Base-by-base conservation (phyloP, 2,888 invertebrate genomes). In the Lucinisca nassula region DNA sequence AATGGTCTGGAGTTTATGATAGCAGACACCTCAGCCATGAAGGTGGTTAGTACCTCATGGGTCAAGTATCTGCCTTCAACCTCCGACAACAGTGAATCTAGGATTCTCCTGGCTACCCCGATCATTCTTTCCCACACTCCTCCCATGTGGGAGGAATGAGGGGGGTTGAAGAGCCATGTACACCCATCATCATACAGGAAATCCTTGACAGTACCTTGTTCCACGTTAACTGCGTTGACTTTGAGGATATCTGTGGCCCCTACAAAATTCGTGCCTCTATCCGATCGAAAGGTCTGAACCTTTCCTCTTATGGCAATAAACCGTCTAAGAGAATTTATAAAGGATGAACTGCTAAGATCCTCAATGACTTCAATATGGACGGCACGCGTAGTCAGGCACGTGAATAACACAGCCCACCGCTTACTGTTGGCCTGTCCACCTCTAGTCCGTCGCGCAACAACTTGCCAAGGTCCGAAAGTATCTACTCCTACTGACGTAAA, bases 261-360 rank as follows among this genome's bases (percentile, higher is more conserved):
- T 3, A 85, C 30, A 58, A 87, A 87, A 70, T 87, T 87, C 85
- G 75, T 17, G n/a, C n/a, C n/a, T n/a, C n/a, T n/a, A n/a, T n/a
- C n/a, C n/a, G n/a, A n/a, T n/a, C n/a, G n/a, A n/a, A 87, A 21
- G 27, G 70, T 58, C n/a, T 35, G 74, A 0, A 79, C 84, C 8
- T 38, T 67, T 12, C 80, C 76, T 0, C 84, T 49, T 12, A 45
- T 45, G 10, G 45, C 45, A 8, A 45, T 45, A 45, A 45, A 45
- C 17, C 45, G 8, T 8, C 45, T 8, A 8, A 45, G 17, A 12
- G 45, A 8, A 17, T 45, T 45, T 45, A 45, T 45, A 17, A 45
- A 45, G 8, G 45, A 45, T 12, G 45, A 45, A 45, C 45, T 45
- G 45, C 45, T 45, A 12, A 45, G 45, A 8, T 45, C 45, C 17